Evolutionary conservation across 2,888 invertebrate genomes (phyloP).

Genomic region (Melolontha melolontha): DNA sequence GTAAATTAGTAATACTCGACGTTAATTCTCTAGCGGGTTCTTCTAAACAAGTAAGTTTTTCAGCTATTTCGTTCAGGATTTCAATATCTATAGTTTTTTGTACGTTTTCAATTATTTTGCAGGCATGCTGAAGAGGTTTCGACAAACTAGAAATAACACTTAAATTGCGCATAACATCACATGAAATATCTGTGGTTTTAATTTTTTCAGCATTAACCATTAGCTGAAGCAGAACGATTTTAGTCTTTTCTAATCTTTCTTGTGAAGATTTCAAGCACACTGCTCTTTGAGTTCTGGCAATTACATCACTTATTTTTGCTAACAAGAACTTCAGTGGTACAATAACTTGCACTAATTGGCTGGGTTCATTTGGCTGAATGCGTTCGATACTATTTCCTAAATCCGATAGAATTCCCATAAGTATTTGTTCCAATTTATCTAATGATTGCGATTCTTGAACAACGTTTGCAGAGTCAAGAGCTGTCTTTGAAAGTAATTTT

Average conservation of each 20-base stretch:
- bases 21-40: slow-evolving; percentile 44
- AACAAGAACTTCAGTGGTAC: slow-evolving; percentile 44
- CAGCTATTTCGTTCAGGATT: not conserved
- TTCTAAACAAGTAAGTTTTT: slow-evolving; percentile 20
- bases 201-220: slow-evolving; percentile 1
- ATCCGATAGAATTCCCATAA: slow-evolving; percentile 40
- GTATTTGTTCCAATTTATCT: slow-evolving; percentile 3
- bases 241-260: not conserved
- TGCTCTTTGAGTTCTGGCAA: not conserved
- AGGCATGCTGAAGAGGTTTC: not conserved
- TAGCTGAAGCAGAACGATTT: not conserved
- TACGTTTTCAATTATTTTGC: not conserved
- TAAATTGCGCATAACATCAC: not conserved
- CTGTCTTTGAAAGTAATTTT: slow-evolving; percentile 19
- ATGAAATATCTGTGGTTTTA: not conserved
- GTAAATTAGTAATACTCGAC: slow-evolving; percentile 37
- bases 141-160: not conserved
- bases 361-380: slow-evolving; percentile 26
- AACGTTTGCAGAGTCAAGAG: not conserved
- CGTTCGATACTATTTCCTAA: slow-evolving; percentile 46
- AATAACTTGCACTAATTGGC: slow-evolving; percentile 32
- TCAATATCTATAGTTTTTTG: not conserved
- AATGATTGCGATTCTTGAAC: not conserved
- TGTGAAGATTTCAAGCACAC: no score
- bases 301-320: slow-evolving; percentile 25